phyloP scores from a whole-genome alignment of 2,797 vertebrate species.

The Takifugu rubripes region DNA sequence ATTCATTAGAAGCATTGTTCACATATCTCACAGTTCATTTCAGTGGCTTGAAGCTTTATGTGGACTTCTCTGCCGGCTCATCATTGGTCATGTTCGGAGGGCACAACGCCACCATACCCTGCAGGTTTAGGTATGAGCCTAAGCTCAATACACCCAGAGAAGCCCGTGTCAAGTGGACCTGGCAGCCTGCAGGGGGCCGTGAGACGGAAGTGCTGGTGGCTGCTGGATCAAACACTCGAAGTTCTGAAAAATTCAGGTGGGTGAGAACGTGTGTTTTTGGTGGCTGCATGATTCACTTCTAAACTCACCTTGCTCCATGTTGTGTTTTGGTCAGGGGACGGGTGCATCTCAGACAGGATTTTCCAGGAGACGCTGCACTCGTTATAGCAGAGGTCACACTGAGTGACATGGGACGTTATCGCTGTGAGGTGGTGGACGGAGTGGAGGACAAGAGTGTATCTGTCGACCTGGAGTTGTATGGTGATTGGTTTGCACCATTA shows the following conservation, averaged over 20 bases:
- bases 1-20: too few species aligned
- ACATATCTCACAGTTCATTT: slow-evolving; percentile 57
- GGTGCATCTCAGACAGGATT: slow-evolving; percentile 59
- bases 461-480: slow-evolving; percentile 80
- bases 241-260: slow-evolving; percentile 76
- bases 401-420: slow-evolving; percentile 81
- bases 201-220: slow-evolving; percentile 82
- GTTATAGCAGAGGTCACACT: slow-evolving; percentile 72
- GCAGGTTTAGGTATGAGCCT: slow-evolving; percentile 77
- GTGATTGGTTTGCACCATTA: slow-evolving; percentile 44
- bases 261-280: not conserved
- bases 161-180: slow-evolving; percentile 86
- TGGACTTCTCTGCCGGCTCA: slow-evolving; percentile 74
- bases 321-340: slow-evolving; percentile 64
- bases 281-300: not conserved
- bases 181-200: slow-evolving; percentile 72
- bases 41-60: slow-evolving; percentile 73
- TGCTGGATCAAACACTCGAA: slow-evolving; percentile 64
- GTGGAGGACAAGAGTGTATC: slow-evolving; percentile 81
- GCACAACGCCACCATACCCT: slow-evolving; percentile 79
- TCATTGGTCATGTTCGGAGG: slow-evolving; percentile 72
- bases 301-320: not conserved
- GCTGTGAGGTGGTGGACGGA: slow-evolving; percentile 85
- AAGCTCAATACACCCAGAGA: slow-evolving; percentile 50
- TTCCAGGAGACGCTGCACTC: slow-evolving; percentile 71